Evolutionary conservation across 1,140 invertebrate genomes (phyloP).

Genomic region (Spodoptera frugiperda): DNA sequence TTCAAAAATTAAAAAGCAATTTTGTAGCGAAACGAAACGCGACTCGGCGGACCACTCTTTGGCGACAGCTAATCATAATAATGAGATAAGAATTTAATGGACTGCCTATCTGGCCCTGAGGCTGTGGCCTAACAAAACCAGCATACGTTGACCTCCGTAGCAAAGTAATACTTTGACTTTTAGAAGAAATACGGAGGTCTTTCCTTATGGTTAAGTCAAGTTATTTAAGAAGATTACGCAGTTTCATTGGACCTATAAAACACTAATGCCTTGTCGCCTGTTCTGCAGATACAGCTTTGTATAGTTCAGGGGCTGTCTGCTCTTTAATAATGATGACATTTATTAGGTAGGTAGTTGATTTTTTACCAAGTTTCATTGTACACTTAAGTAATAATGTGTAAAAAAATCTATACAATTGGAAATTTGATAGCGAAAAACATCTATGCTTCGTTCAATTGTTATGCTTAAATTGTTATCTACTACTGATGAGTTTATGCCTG

Average conservation of each 20-base stretch:
- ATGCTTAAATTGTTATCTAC: too few species aligned
- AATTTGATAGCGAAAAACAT: too few species aligned
- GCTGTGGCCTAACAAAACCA: slow-evolving; percentile 28
- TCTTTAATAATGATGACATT: neutral
- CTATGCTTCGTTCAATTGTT: too few species aligned
- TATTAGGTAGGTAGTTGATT: neutral
- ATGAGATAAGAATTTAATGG: slow-evolving; percentile 55
- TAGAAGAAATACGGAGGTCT: neutral
- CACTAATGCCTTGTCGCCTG: slow-evolving; percentile 38
- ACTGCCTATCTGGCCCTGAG: slow-evolving; percentile 27
- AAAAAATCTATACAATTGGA: too few species aligned
- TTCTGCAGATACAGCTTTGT: slow-evolving; percentile 29
- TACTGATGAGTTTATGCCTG: too few species aligned
- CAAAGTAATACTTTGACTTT: neutral
- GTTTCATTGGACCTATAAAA: slow-evolving; percentile 36
- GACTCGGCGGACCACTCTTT: slow-evolving; percentile 33
- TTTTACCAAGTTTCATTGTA: neutral
- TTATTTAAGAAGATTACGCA: slow-evolving; percentile 46
- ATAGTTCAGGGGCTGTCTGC: neutral
- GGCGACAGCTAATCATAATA: slow-evolving; percentile 54
- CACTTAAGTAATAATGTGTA: too few species aligned
- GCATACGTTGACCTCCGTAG: slow-evolving; percentile 14
- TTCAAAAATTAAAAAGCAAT: slow-evolving; percentile 52
- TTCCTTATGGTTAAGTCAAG: slow-evolving; percentile 24
- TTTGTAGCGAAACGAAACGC: slow-evolving; percentile 19